Evolutionary conservation across 2,888 invertebrate species (phyloP).

Genomic region (Microlaimidae sp.): DNA sequence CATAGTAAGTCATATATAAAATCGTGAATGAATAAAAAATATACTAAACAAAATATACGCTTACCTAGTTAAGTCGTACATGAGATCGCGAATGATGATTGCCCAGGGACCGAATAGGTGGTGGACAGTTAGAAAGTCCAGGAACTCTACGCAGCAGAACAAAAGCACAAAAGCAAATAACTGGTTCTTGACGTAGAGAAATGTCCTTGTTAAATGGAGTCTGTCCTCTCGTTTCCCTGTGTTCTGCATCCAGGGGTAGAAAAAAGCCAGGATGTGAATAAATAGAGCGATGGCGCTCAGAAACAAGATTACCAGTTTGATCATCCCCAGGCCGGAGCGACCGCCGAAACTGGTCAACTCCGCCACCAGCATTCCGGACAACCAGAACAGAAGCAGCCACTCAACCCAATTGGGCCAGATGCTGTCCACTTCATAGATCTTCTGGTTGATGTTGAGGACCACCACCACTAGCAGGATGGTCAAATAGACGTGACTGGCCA

Average conservation of each 20-base stretch:
- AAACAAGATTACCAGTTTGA: conserved; percentile 42
- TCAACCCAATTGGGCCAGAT: conserved; percentile 78
- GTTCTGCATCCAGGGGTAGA: neutral
- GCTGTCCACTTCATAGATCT: conserved; percentile 21
- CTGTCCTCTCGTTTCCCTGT: conserved; percentile 17
- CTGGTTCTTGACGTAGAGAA: conserved; percentile 43
- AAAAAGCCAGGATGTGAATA: conserved; percentile 16
- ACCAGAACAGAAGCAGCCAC: conserved; percentile 80
- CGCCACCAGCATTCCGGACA: conserved; percentile 79
- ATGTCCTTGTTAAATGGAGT: no score
- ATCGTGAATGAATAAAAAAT: no score
- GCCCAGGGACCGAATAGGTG: conserved; percentile 99
- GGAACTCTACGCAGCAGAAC: conserved; percentile 84
- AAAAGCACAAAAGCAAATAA: conserved; percentile 85
- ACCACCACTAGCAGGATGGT: conserved; percentile 63
- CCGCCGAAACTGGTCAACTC: conserved; percentile 95
- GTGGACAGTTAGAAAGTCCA: conserved; percentile 81
- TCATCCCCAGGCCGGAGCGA: conserved; percentile 82
- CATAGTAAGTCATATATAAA: no score
- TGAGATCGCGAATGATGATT: conserved; percentile 70
- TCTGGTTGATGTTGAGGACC: conserved; percentile 30
- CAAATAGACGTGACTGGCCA: conserved; percentile 92
- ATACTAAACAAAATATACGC: no score
- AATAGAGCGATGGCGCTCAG: conserved; percentile 77
- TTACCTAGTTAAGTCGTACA: conserved; percentile 42